Base-by-base conservation (phyloP, 2,113 vertebrate genomes). In the Dunckerocampus dactyliophorus region DNA sequence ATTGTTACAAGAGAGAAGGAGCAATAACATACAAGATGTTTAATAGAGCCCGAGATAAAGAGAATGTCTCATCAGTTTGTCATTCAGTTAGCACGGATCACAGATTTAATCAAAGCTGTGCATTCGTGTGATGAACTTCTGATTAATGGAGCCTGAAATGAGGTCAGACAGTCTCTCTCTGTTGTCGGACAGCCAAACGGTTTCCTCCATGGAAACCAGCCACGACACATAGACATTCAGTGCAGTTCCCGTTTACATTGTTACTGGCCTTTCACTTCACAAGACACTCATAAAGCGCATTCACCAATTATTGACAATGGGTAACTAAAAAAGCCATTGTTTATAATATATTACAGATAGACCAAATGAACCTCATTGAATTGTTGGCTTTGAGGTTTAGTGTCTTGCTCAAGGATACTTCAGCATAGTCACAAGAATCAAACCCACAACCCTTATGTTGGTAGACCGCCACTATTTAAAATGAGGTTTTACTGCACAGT, bases 101-200 rank as follows among this genome's bases (percentile, higher is more conserved):
- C 72, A 81, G 69, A 83, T 82, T 78, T 82, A 83, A 80, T 83
- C 74, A 88, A 69, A 85, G 74, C 76, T 63, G 67, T 55, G 68
- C 75, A 43, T 78, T 69, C 19, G 39, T 68, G 69, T 74, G 74
- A 73, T 72, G 80, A 87, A 76, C 63, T 67, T 77, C 70, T 84
- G 80, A 84, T 84, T 78, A 86, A 86, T 76, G 73, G 66, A 79
- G 80, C 69, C 76, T 67, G 73, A 80, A 82, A 82, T 64, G 72
- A 82, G 84, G 81, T 85, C 86, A 85, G 53, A 66, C 62, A 4
- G 52, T 75, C 67, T 68, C 31, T 61, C 61, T 61, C 48, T 57
- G 14, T 39, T 59, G 47, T 50, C 57, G 34, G 60, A 49, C 58
- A 71, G 54, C n/a, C 61, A 0, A 17, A 17, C 60, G 0, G 20